Percentiles rank a stretch among this genome's conserved stretches.
Evolutionary conservation across 2,888 invertebrate genomes (phyloP).

Genomic region (Acleris cristana): DNA sequence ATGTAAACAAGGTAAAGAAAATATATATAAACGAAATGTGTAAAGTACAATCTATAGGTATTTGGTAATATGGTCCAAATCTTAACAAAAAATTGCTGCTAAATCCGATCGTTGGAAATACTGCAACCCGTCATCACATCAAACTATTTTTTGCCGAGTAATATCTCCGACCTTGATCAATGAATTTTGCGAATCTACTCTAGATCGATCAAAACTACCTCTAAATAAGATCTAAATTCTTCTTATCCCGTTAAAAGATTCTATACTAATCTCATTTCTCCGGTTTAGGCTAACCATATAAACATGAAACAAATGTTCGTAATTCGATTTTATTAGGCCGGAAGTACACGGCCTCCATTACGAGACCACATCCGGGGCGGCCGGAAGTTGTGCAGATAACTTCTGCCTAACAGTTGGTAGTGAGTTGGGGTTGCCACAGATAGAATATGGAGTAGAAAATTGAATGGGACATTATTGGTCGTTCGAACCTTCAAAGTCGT

Average conservation of each 20-base stretch:
- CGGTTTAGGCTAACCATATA: constrained; percentile 1
- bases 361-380: constrained; percentile 42
- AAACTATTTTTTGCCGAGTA: too few relatives aligned
- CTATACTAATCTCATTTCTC: not conserved
- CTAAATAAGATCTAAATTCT: not conserved
- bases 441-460: constrained; percentile 3
- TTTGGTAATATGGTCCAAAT: too few relatives aligned
- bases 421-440: constrained; percentile 23
- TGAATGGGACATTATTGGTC: not conserved
- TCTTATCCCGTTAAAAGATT: not conserved
- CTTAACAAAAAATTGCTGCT: too few relatives aligned
- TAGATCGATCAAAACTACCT: too few relatives aligned
- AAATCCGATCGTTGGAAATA: too few relatives aligned
- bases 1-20: constrained; percentile 66
- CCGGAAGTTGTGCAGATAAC: constrained; percentile 32
- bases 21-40: not conserved
- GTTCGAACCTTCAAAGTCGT: not conserved
- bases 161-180: too few relatives aligned
- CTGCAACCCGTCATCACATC: too few relatives aligned
- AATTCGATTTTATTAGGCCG: constrained; percentile 40
- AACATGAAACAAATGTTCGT: constrained; percentile 29
- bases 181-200: too few relatives aligned
- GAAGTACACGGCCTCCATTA: constrained; percentile 48
- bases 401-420: constrained; percentile 28
- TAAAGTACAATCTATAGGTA: too few relatives aligned